phyloP scores from a whole-genome alignment of 2,113 vertebrate species.

The Diadophis punctatus region DNA sequence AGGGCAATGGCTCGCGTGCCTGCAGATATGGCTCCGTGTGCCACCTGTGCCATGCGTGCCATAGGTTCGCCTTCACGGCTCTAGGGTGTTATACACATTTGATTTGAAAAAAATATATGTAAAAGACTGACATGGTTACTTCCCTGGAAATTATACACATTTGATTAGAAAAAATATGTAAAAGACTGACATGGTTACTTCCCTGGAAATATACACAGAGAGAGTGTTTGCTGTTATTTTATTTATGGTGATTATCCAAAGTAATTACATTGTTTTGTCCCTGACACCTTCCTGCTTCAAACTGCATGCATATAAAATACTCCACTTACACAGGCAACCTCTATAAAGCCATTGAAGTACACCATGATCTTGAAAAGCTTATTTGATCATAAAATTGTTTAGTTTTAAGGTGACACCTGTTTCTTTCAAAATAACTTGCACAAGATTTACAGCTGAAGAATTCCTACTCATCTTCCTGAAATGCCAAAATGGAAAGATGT shows the following conservation, averaged over 20 bases:
- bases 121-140: no score
- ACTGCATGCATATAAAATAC: neutral
- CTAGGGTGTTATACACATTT: no score
- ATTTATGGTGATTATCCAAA: neutral
- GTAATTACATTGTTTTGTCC: neutral
- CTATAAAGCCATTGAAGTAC: neutral
- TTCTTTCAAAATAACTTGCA: neutral
- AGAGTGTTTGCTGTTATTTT: neutral
- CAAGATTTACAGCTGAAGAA: neutral
- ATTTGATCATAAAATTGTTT: neutral
- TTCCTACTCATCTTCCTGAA: neutral
- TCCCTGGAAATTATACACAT: neutral
- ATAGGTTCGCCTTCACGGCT: no score
- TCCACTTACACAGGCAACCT: neutral
- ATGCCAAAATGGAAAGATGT: neutral
- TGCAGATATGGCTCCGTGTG: no score
- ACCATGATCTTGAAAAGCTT: neutral
- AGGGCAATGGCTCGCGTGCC: no score
- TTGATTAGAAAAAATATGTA: neutral
- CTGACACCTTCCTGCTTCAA: neutral
- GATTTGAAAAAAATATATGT: no score
- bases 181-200: neutral
- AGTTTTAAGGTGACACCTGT: neutral
- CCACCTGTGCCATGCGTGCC: no score
- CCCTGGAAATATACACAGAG: neutral